Conservation (phyloP, 2,113 vertebrate species). For the Scomber japonicus region DNA sequence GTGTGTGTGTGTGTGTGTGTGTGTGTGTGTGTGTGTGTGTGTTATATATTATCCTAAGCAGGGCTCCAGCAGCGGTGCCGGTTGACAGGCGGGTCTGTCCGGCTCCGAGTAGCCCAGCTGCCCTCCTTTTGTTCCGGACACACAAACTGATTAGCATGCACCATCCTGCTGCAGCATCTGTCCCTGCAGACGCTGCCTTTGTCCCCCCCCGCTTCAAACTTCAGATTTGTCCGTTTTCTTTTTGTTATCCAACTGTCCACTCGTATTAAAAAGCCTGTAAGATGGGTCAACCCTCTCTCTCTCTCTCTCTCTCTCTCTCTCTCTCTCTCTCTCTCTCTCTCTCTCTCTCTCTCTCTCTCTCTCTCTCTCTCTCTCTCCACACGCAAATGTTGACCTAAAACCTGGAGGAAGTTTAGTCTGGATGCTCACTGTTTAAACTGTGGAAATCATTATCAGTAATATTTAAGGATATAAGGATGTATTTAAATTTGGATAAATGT, state of each 20-base stretch:
- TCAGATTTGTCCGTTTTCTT: constrained; percentile 36
- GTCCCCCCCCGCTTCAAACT: constrained; percentile 46
- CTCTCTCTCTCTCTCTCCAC: neutral
- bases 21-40: neutral
- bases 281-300: neutral
- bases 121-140: constrained; percentile 63
- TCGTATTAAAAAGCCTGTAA: neutral
- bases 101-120: constrained; percentile 60
- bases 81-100: constrained; percentile 28
- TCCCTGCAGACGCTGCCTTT: constrained; percentile 66
- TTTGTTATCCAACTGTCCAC: constrained; percentile 40
- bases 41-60: neutral
- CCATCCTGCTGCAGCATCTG: constrained; percentile 70
- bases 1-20: no score
- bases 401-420: neutral
- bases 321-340: no score
- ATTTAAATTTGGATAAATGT: no score
- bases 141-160: constrained; percentile 70
- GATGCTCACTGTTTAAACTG: neutral
- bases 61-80: neutral
- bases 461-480: no score
- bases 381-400: constrained; percentile 9
- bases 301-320: no score
- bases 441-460: no score
- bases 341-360: no score